phyloP scores from a whole-genome alignment of 2,797 vertebrate species.

The Melanogrammus aeglefinus region DNA sequence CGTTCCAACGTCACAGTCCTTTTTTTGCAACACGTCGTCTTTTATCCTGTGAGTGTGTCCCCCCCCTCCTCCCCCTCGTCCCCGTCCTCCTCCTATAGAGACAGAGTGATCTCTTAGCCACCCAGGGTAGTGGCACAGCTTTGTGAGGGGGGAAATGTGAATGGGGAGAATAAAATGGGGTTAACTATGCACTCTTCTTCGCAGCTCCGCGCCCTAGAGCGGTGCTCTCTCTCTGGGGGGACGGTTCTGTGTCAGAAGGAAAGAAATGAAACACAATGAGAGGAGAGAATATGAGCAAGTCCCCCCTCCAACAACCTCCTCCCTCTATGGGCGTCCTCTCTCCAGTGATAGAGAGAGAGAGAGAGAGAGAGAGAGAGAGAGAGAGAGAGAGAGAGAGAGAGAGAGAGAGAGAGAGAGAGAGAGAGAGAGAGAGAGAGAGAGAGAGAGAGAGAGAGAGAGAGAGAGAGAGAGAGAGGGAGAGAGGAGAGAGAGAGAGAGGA shows the following conservation, averaged over 20 bases:
- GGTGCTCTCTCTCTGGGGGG: slow-evolving; percentile 33
- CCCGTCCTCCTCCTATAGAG: slow-evolving; percentile 36
- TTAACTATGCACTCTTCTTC: slow-evolving; percentile 71
- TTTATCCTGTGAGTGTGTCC: neutral
- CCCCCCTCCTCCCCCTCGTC: slow-evolving; percentile 37
- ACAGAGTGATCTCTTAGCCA: slow-evolving; percentile 55
- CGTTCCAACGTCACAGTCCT: too few relatives aligned
- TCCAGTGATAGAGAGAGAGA: slow-evolving; percentile 42
- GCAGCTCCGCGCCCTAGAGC: slow-evolving; percentile 57
- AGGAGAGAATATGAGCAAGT: slow-evolving; percentile 35
- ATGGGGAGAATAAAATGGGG: slow-evolving; percentile 65
- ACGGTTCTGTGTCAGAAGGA: slow-evolving; percentile 66
- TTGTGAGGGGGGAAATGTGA: slow-evolving; percentile 55
- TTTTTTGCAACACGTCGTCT: too few relatives aligned
- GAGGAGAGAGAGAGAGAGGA: too few relatives aligned
- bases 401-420: too few relatives aligned
- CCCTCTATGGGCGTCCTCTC: slow-evolving; percentile 37
- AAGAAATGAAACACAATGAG: slow-evolving; percentile 70
- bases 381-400: too few relatives aligned
- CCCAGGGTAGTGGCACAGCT: slow-evolving; percentile 49
- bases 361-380: too few relatives aligned
- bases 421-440: too few relatives aligned
- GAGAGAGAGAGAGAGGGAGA: too few relatives aligned
- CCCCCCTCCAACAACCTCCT: too few relatives aligned
- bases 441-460: too few relatives aligned